Evolutionary conservation across 2,797 vertebrate species (phyloP), one percentile per base, ranked within the genome.

Genomic region (Spizella passerina): DNA sequence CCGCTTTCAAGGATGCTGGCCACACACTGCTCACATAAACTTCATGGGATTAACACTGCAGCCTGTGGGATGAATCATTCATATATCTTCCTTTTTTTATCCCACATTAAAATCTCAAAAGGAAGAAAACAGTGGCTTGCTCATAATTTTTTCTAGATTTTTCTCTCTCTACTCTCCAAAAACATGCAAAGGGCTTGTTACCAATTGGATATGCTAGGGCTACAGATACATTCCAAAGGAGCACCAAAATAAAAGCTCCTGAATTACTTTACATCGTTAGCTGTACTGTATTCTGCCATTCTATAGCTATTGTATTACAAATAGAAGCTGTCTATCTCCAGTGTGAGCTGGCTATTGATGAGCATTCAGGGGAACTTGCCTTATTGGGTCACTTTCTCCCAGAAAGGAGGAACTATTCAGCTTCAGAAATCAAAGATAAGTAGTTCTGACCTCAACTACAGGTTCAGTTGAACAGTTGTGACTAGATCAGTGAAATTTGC

Each of bases 11-110:
- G 29, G 81, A 70, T 57, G 52, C 12, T 78, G 81, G 90, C 57
- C 83, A 77, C 75, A 66, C 41, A 66, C 53, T 73, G 59, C 36
- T 92, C 44, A 44, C 21, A 88, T 80, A 75, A 92, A 59, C 56
- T 90, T 66, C 73, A 70, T 12, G 44, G 71, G 56, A 95, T 88
- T 94, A 93, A 70, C 78, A 76, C 59, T 63, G 32, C 44, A 92
- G 91, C 21, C 71, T 80, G 38, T 19, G 8, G 24, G 49, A 82
- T 92, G 71, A 91, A 89, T 87, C 88, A 91, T 24, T 91, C 32
- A 3, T 66, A 2, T 27, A 66, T 82, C 41, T 77, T 92, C 55
- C 56, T 36, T 88, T 78, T 79, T 90, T 90, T 81, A 57, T 46
- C 49, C 56, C 26, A 36, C 41, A 44, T 64, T 57, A 80, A 88